phyloP scores from a whole-genome alignment of 2,797 vertebrate species.

The Cephalopachus bancanus region DNA sequence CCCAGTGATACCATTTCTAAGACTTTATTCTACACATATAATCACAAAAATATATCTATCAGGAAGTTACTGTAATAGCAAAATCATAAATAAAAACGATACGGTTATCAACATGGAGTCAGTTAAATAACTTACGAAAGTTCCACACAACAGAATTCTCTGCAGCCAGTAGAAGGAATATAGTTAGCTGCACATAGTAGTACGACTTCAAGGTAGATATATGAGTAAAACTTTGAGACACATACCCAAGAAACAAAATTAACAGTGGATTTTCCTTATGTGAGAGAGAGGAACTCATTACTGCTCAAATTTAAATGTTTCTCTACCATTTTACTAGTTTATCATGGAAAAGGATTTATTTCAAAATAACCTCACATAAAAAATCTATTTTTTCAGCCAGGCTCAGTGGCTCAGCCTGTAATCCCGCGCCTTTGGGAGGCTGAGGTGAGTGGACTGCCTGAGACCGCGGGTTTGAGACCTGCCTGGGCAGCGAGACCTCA shows the following conservation, averaged over 20 bases:
- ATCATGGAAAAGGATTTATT: neutral
- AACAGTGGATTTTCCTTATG: neutral
- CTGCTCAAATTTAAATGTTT: neutral
- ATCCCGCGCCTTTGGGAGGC: neutral
- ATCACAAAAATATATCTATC: neutral
- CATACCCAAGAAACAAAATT: neutral
- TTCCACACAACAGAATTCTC: slow-evolving; percentile 17
- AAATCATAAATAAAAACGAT: slow-evolving; percentile 44
- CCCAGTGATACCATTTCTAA: slow-evolving; percentile 3
- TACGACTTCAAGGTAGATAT: neutral
- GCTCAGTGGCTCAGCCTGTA: neutral
- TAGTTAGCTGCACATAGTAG: neutral
- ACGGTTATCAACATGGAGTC: neutral
- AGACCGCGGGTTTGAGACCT: no score
- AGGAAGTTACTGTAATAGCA: slow-evolving; percentile 9
- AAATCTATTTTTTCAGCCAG: neutral
- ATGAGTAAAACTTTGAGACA: neutral
- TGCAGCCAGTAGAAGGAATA: neutral
- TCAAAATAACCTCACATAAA: neutral
- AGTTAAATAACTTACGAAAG: slow-evolving; percentile 42
- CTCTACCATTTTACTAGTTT: neutral
- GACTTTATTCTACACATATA: neutral
- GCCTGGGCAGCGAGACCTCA: no score
- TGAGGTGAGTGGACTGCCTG: no score
- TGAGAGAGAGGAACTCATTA: neutral